Conservation (phyloP, 2,888 invertebrate genomes). For the Merodon equestris region DNA sequence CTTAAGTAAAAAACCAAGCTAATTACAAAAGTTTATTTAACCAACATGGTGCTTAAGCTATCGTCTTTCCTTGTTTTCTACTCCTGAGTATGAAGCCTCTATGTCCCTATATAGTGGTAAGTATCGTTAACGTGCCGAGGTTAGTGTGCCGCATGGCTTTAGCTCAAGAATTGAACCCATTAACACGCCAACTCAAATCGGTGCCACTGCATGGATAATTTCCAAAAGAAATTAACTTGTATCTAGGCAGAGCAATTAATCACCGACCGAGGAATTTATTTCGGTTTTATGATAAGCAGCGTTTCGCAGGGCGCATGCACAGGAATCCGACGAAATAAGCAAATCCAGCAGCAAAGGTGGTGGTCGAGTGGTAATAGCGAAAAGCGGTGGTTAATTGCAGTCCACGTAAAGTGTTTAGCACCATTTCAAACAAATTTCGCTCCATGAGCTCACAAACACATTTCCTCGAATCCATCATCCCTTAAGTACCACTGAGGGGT, state of each 20-base stretch:
- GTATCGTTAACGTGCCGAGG: too few species aligned
- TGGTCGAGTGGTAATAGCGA: conserved; percentile 1
- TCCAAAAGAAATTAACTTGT: conserved; percentile 61
- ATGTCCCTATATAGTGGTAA: too few species aligned
- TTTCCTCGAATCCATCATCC: conserved; percentile 66
- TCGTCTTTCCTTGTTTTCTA: neutral
- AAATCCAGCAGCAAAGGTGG: neutral
- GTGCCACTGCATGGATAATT: conserved; percentile 41
- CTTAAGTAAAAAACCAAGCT: conserved; percentile 44
- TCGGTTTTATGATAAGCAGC: conserved; percentile 39
- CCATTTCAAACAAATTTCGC: conserved; percentile 55
- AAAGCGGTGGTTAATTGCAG: conserved; percentile 57
- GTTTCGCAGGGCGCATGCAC: neutral
- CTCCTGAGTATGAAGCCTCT: too few species aligned
- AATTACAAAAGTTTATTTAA: conserved; percentile 60
- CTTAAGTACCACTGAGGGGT: conserved; percentile 54
- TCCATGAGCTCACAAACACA: conserved; percentile 59
- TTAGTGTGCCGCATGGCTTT: too few species aligned
- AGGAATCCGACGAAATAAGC: neutral
- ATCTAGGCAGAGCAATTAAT: conserved; percentile 62
- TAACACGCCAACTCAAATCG: conserved; percentile 63
- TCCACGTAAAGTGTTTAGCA: conserved; percentile 65
- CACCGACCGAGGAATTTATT: conserved; percentile 55
- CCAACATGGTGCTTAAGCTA: conserved; percentile 13
- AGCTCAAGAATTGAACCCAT: conserved; percentile 49